These are phyloP conservation scores for Telmatherina bonti DNA, from an alignment of 2,797 vertebrate genomes.

Conservation along the genomic window DNA sequence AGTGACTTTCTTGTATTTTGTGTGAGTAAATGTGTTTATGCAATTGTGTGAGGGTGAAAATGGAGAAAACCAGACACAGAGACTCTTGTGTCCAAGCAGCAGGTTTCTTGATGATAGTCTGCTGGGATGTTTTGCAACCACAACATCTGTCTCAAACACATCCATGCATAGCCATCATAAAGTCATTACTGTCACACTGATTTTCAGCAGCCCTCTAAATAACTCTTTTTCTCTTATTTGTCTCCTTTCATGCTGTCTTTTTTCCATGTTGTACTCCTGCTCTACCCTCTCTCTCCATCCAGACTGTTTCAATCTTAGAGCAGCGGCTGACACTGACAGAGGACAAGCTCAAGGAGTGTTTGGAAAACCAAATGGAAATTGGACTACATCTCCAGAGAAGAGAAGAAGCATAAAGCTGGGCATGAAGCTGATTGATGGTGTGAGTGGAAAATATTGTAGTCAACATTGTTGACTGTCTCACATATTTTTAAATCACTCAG, in stretches of 20 bases:
- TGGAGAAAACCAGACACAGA: conserved; percentile 68
- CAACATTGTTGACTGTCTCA: conserved; percentile 2
- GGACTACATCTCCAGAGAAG: conserved; percentile 77
- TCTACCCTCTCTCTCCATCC: conserved; percentile 24
- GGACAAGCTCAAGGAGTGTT: conserved; percentile 95
- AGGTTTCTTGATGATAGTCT: conserved; percentile 74
- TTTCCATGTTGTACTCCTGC: conserved; percentile 26
- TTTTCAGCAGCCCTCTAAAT: conserved; percentile 62
- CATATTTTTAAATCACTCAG: conserved; percentile 11
- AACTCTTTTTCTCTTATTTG: conserved; percentile 51
- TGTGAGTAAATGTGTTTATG: conserved; percentile 57
- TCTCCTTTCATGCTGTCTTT: conserved; percentile 42
- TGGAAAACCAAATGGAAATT: conserved; percentile 92
- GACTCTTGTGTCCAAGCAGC: conserved; percentile 66
- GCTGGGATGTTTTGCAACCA: conserved; percentile 69
- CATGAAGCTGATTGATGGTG: conserved; percentile 21
- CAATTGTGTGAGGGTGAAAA: conserved; percentile 50
- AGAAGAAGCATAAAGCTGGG: conserved; percentile 62
- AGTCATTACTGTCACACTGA: conserved; percentile 74
- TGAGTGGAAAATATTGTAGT: conserved; percentile 13
- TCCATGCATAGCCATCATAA: conserved; percentile 64
- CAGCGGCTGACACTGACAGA: conserved; percentile 93
- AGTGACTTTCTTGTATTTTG: conserved; percentile 63
- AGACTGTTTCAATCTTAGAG: conserved; percentile 89
- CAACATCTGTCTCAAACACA: conserved; percentile 77